Percentiles rank a stretch among this genome's conserved stretches.
These are phyloP conservation scores for Pogonus chalceus DNA, from an alignment of 1,140 invertebrate genomes.

Conservation along the genomic window DNA sequence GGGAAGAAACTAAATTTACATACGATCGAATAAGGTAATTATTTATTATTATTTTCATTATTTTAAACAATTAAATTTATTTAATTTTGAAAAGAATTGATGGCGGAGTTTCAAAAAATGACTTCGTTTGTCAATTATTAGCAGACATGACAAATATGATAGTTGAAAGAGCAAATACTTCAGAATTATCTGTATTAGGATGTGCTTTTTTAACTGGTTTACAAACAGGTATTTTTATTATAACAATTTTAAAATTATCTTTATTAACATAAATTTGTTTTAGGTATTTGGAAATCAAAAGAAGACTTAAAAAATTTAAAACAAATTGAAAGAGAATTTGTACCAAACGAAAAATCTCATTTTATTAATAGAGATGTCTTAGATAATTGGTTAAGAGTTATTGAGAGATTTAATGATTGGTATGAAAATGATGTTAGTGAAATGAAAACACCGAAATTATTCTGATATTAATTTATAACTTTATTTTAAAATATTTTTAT, in stretches of 20 bases:
- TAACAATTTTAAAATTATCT: constrained; percentile 4
- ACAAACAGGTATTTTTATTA: constrained; percentile 45
- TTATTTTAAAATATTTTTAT: too few relatives aligned
- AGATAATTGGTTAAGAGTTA: constrained; percentile 54
- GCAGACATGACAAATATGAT: constrained; percentile 64
- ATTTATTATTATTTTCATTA: constrained; percentile 4
- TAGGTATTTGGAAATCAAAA: constrained; percentile 62
- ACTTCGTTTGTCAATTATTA: constrained; percentile 81
- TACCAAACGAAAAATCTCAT: constrained; percentile 40
- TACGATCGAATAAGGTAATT: constrained; percentile 10
- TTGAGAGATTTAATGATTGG: constrained; percentile 58
- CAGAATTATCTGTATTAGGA: constrained; percentile 70
- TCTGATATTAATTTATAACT: too few relatives aligned
- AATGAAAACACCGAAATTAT: too few relatives aligned
- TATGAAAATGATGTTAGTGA: constrained; percentile 30
- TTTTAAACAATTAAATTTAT: background rate
- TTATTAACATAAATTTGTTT: constrained; percentile 24
- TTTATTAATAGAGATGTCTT: constrained; percentile 38
- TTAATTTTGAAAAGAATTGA: constrained; percentile 57
- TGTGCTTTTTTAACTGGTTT: constrained; percentile 74
- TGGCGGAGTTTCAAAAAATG: constrained; percentile 86
- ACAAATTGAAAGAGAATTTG: constrained; percentile 49
- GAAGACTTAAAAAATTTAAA: constrained; percentile 52
- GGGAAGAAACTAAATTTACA: constrained; percentile 45
- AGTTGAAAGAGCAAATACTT: constrained; percentile 56